phyloP scores from a whole-genome alignment of 2,113 vertebrate species.

The Serinus canaria region DNA sequence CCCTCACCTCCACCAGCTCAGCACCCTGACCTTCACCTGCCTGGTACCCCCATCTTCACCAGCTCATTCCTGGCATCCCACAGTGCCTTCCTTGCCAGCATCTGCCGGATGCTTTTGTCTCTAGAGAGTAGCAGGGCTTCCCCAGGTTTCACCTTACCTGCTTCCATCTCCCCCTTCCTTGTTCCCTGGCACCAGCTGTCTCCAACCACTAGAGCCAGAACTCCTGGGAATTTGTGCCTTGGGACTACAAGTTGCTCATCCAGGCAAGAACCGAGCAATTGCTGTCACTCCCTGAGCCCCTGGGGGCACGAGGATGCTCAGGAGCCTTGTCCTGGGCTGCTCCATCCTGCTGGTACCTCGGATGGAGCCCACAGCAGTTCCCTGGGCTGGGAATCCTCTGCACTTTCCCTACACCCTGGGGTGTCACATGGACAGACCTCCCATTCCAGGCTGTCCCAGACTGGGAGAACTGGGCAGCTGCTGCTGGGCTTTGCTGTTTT shows the following conservation, averaged over 20 bases:
- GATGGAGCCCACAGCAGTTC: accelerated
- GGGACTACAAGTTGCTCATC: neutral
- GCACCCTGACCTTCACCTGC: too few species aligned
- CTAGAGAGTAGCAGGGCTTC: neutral
- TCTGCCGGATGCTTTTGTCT: neutral
- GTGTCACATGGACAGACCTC: neutral
- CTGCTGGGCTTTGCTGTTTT: neutral
- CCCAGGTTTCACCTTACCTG: neutral
- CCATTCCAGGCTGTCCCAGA: neutral
- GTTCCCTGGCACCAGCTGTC: neutral
- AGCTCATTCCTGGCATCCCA: neutral
- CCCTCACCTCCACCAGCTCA: too few species aligned
- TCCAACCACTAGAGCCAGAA: neutral
- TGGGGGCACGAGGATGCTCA: accelerated
- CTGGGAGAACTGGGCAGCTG: neutral
- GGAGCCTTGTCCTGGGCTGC: neutral
- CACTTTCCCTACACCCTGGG: neutral
- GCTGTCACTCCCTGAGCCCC: neutral
- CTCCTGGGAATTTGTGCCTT: neutral
- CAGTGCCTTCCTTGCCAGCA: neutral
- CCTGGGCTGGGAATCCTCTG: neutral
- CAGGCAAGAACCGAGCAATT: neutral
- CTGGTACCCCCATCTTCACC: neutral
- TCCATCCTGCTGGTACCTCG: accelerated
- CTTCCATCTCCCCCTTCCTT: accelerated